phyloP scores from a whole-genome alignment of 2,797 vertebrate genomes.

The Danio tinwini region DNA sequence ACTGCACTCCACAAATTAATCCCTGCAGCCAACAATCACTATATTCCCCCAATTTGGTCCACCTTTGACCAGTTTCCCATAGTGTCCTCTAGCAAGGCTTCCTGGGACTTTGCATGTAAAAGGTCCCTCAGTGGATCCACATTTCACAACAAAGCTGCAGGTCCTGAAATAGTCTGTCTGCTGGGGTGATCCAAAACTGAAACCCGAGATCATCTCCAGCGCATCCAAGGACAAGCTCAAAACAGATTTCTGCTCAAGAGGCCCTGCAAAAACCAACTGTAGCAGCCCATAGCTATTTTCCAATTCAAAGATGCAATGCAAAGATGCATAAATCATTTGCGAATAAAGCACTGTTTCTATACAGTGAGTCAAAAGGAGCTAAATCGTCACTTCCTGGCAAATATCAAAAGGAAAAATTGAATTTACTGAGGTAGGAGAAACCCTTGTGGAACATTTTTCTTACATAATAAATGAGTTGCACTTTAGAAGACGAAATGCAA shows the following conservation, averaged over 20 bases:
- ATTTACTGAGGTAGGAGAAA: too few relatives aligned
- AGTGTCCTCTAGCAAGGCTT: slow-evolving; percentile 23
- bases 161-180: slow-evolving; percentile 51
- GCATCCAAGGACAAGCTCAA: not conserved
- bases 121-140: not conserved
- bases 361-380: too few relatives aligned
- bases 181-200: not conserved
- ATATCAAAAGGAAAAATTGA: too few relatives aligned
- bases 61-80: slow-evolving; percentile 22
- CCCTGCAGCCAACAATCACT: not conserved
- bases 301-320: too few relatives aligned
- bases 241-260: not conserved
- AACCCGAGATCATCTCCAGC: slow-evolving; percentile 32
- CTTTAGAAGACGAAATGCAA: too few relatives aligned
- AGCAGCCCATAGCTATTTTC: not conserved
- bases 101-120: slow-evolving; percentile 34
- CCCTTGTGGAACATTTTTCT: too few relatives aligned
- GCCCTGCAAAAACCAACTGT: not conserved
- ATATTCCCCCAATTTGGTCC: not conserved
- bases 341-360: too few relatives aligned
- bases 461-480: too few relatives aligned
- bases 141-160: slow-evolving; percentile 50
- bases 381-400: too few relatives aligned
- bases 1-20: not conserved
- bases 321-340: too few relatives aligned